Conservation (phyloP, 2,797 vertebrate genomes). For the Salarias fasciatus region DNA sequence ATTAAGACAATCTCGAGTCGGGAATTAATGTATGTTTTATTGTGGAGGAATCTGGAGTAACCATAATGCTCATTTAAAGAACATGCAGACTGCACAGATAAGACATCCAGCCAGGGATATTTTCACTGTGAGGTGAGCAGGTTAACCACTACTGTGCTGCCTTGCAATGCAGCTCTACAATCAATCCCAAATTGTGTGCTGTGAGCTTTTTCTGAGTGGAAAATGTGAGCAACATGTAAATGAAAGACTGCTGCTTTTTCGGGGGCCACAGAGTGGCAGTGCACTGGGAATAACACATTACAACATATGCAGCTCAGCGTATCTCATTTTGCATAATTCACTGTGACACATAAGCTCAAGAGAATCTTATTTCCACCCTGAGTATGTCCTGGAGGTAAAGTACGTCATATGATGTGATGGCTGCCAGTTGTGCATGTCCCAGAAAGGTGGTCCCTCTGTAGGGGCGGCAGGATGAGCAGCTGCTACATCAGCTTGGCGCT, state of each 20-base stretch:
- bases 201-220: background rate
- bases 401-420: slow-evolving; percentile 74
- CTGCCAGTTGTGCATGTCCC: slow-evolving; percentile 73
- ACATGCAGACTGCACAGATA: too few relatives aligned
- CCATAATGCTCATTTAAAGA: too few relatives aligned
- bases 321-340: slow-evolving; percentile 67
- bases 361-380: slow-evolving; percentile 72
- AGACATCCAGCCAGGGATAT: too few relatives aligned
- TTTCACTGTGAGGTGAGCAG: too few relatives aligned
- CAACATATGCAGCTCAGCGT: slow-evolving; percentile 58
- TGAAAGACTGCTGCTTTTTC: slow-evolving; percentile 8
- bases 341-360: slow-evolving; percentile 62
- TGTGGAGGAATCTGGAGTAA: too few relatives aligned
- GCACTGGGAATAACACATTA: slow-evolving; percentile 44
- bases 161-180: too few relatives aligned
- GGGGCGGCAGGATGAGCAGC: slow-evolving; percentile 56
- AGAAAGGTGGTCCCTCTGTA: slow-evolving; percentile 59
- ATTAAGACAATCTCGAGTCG: too few relatives aligned
- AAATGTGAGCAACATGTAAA: slow-evolving; percentile 34
- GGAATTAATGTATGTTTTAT: too few relatives aligned
- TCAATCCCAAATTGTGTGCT: background rate
- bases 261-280: slow-evolving; percentile 32
- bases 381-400: slow-evolving; percentile 58
- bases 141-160: too few relatives aligned
- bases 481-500: slow-evolving; percentile 54